phyloP scores from a whole-genome alignment of 2,797 vertebrate species.

The Pampus argenteus region DNA sequence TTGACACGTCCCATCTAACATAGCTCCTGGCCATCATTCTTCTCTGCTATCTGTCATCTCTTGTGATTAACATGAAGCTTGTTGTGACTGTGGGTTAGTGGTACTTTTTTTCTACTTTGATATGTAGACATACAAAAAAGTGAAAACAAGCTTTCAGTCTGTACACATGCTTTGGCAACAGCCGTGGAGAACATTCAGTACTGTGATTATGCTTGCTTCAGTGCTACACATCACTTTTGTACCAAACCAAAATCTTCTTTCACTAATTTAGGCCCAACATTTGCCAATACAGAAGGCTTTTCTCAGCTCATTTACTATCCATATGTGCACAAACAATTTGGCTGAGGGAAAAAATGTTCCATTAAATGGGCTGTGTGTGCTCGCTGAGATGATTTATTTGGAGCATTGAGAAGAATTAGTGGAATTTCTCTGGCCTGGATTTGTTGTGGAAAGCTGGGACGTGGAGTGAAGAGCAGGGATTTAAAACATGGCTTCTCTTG shows the following conservation, averaged over 20 bases:
- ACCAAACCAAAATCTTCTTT: not conserved
- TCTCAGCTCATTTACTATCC: slow-evolving; percentile 38
- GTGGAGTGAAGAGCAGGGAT: slow-evolving; percentile 28
- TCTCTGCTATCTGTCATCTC: not conserved
- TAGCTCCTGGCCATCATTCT: not conserved
- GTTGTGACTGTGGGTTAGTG: slow-evolving; percentile 17
- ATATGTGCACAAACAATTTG: slow-evolving; percentile 21
- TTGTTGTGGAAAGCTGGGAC: slow-evolving; percentile 40
- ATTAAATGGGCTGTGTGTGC: slow-evolving; percentile 16
- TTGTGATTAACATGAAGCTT: not conserved
- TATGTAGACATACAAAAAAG: not conserved
- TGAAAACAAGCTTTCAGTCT: slow-evolving; percentile 6
- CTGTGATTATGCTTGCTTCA: slow-evolving; percentile 34
- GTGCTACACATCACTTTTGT: slow-evolving; percentile 28
- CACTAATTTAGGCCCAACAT: slow-evolving; percentile 18
- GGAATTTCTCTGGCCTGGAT: slow-evolving; percentile 40
- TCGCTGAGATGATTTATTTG: slow-evolving; percentile 49
- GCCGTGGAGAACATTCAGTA: slow-evolving; percentile 15
- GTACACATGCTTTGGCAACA: not conserved
- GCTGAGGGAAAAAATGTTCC: slow-evolving; percentile 20
- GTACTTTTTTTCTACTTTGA: not conserved
- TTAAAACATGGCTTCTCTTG: slow-evolving; percentile 49
- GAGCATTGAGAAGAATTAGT: slow-evolving; percentile 53
- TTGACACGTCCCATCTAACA: slow-evolving; percentile 35
- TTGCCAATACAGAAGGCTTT: slow-evolving; percentile 14